A percentile compares a stretch with the other conserved stretches of the same genome.
These are phyloP conservation scores for Deilephila porcellus DNA, from an alignment of 2,888 invertebrate species.

Conservation along the genomic window DNA sequence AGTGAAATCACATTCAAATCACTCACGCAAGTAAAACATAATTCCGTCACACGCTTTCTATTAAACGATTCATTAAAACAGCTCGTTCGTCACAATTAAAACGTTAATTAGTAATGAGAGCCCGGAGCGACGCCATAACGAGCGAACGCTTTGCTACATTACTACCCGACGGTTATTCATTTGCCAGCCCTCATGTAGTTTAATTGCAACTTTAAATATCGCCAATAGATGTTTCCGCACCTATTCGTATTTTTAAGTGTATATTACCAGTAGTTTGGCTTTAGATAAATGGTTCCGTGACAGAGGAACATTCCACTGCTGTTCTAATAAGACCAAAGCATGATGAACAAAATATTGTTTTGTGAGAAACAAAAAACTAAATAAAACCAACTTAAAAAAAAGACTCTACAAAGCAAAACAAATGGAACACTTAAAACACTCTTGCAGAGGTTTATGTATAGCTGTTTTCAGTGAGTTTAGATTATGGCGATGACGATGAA, in stretches of 20 bases:
- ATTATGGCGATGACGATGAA: too few relatives aligned
- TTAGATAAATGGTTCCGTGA: too few relatives aligned
- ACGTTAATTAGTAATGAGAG: constrained; percentile 47
- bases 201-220: constrained; percentile 7
- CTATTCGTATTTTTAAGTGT: not conserved
- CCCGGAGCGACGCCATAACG: not conserved
- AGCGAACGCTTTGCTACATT: not conserved
- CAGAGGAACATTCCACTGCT: too few relatives aligned
- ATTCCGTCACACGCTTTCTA: not conserved
- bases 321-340: too few relatives aligned
- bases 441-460: too few relatives aligned
- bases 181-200: not conserved
- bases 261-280: too few relatives aligned
- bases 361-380: too few relatives aligned
- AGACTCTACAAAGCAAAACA: too few relatives aligned
- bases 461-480: too few relatives aligned
- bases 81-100: constrained; percentile 44
- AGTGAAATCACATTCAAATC: not conserved
- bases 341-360: too few relatives aligned
- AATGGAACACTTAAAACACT: too few relatives aligned
- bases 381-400: too few relatives aligned
- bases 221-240: not conserved
- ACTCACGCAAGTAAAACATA: not conserved
- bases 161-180: constrained; percentile 2
- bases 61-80: constrained; percentile 17